Evolutionary conservation across 23 tunicate species (phyloP).

Genomic region (Ascidia mentula): DNA sequence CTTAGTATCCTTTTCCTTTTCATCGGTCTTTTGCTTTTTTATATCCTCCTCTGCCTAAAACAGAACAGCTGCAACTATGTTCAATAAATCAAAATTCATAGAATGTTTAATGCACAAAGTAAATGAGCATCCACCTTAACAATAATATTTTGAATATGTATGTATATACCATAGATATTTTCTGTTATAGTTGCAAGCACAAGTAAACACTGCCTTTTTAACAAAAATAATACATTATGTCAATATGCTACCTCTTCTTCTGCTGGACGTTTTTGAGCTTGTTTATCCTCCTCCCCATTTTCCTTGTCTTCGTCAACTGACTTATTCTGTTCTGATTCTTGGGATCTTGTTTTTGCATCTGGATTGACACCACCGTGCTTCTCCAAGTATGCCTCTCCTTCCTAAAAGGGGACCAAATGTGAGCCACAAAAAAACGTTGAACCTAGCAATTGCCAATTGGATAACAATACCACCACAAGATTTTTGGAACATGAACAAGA

Average conservation of each 20-base stretch:
- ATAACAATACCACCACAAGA: background rate
- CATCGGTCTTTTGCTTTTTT: conserved; percentile 64
- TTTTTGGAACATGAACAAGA: background rate
- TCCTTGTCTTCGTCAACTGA: conserved; percentile 41
- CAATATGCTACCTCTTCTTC: conserved; percentile 15
- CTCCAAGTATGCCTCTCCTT: conserved; percentile 55
- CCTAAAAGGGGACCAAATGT: conserved; percentile 26
- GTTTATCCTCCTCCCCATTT: conserved; percentile 28
- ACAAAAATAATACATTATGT: too few species aligned
- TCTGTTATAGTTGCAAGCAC: too few species aligned
- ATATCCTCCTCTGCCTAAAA: conserved; percentile 59
- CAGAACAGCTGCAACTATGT: too few species aligned
- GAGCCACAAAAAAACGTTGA: background rate
- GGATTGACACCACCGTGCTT: conserved; percentile 74
- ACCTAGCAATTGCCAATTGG: background rate
- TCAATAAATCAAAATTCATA: too few species aligned
- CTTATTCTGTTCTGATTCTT: conserved; percentile 47
- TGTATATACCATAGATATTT: too few species aligned
- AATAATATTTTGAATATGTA: too few species aligned
- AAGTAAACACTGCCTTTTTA: too few species aligned
- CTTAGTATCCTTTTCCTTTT: conserved; percentile 13
- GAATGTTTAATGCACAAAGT: too few species aligned
- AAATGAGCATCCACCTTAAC: too few species aligned
- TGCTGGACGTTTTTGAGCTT: conserved; percentile 64
- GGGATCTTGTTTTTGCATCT: conserved; percentile 71